Base-by-base conservation (phyloP, 2,888 invertebrate genomes). In the Rhingia campestris region DNA sequence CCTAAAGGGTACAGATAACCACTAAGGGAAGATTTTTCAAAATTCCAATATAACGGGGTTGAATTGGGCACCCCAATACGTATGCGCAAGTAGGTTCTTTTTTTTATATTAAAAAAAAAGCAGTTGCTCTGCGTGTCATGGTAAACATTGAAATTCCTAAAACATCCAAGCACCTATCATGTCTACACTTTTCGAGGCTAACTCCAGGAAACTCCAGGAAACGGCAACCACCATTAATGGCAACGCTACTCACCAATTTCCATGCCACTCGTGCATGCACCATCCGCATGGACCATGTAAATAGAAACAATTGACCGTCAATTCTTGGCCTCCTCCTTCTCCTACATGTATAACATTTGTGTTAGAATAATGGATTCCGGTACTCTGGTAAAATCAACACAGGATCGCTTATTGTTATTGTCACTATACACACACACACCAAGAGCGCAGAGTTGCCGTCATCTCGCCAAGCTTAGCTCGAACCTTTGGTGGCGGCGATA, bases 311-410 rank as follows among this genome's bases (percentile, higher is more conserved):
- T 82, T 84, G 67, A 70, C 69, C 64, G 74, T 74, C 69, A 73
- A 54, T 74, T 74, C 74, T 45, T 39, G 67, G 43, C 66, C 22
- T 32, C 45, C 53, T 63, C 22, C 69, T 51, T 59, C 61, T 49
- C 51, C 79, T 58, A 22, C 22, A 22, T 22, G 22, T 22, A 22
- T 22, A 66, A 64, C 58, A 74, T 70, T 81, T 81, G 67, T 69
- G 54, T 74, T 79, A 80, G 84, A 84, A 84, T 79, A 74, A 79
- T 84, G 84, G 79, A 84, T 79, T 80, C 79, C 84, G 69, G 74
- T 84, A 79, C 84, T 84, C 69, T 64, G 63, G 63, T 58, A 74
- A 79, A 80, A 75, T 75, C 80, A 80, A 80, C 80, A 84, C 69
- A 41, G 74, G 39, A 80, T 80, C 70, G 69, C 80, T 64, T 75